Evolutionary conservation across 2,888 invertebrate species (phyloP), one percentile per base, ranked within the genome.

Genomic region (Notodonta ziczac): DNA sequence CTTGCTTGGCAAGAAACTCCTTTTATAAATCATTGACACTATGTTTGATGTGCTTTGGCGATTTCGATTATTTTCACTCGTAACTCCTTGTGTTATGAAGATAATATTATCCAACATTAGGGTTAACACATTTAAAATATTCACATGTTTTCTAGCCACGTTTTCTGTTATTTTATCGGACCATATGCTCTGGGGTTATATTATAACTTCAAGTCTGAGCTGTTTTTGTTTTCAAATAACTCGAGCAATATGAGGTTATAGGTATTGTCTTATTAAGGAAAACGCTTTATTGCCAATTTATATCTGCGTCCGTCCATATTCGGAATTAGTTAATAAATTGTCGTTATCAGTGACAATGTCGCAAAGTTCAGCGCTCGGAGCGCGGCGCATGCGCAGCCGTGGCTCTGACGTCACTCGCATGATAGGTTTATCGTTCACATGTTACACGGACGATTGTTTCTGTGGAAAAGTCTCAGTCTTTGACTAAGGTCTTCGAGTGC

Each of bases 311-410:
- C 71, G 65, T 76, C 71, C 69, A 78, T 75, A 80, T 81, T 84
- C 63, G 76, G 78, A 82, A 85, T 86, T 80, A 82, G 82, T 79
- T 66, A 77, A 83, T 84, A 84, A 83, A 79, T 83, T 80, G 75
- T 79, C 69, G 79, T 87, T 88, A 91, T 90, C 90, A 84, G 84
- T 80, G 82, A 81, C 85, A 86, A 85, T 88, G 89, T 85, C 87
- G 84, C 84, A 81, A 83, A 87, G 90, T 89, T 87, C 87, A 88
- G 85, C 81, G 81, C 65, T 82, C 82, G 84, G 72, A 69, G 73
- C 69, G 69, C 67, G 69, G 72, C 66, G 68, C 73, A 69, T 58
- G 76, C 79, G 77, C 84, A 81, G 82, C 80, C 82, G 82, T 77
- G 66, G 61, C 72, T 67, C 68, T 89, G 89, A 92, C 91, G 91